A percentile compares a stretch with the other conserved stretches of the same genome.
Evolutionary conservation across 2,113 vertebrate genomes (phyloP).

Genomic region (Leucopsar rothschildi): DNA sequence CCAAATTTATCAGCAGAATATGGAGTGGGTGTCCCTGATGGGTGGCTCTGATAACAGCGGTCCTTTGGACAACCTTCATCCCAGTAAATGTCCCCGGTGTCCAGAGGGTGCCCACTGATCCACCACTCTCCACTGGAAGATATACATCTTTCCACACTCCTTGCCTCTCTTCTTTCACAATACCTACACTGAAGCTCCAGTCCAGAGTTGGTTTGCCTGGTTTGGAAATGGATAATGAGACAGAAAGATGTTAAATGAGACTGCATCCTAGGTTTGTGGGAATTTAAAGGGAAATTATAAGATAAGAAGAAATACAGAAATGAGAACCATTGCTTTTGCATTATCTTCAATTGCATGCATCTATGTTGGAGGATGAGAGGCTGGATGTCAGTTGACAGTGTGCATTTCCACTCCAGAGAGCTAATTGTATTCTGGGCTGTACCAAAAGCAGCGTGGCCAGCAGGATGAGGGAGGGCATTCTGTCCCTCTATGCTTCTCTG

Average conservation of each 20-base stretch:
- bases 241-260: not conserved
- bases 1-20: not conserved
- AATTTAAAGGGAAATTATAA: not conserved
- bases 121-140: not conserved
- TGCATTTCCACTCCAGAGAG: accelerated
- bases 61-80: not conserved
- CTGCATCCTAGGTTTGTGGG: not conserved
- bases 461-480: not conserved
- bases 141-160: not conserved
- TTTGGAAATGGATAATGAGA: not conserved
- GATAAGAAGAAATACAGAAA: not conserved
- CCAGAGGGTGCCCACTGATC: not conserved
- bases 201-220: not conserved
- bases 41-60: not conserved
- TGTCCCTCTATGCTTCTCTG: not conserved
- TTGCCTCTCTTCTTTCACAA: not conserved
- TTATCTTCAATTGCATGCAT: not conserved
- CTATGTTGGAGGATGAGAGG: not conserved
- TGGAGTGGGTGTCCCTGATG: not conserved
- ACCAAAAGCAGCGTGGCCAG: not conserved
- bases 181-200: not conserved
- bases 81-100: not conserved
- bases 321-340: not conserved
- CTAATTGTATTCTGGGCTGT: not conserved
- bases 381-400: not conserved